Base-by-base conservation (phyloP, 2,797 vertebrate genomes). In the Oophaga sylvatica region DNA sequence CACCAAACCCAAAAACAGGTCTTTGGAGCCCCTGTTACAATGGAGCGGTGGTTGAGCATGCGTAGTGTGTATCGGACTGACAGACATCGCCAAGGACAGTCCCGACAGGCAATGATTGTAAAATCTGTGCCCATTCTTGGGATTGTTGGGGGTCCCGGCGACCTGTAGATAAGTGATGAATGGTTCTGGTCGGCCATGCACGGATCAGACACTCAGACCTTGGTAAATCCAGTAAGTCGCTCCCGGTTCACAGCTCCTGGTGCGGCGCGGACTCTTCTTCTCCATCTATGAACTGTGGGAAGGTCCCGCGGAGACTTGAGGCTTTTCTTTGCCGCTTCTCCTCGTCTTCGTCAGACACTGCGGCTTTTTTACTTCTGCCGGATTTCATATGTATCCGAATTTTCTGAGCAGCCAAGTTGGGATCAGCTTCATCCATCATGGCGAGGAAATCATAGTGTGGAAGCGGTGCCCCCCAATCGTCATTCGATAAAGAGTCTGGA, bases 361-460 rank as follows among this genome's bases (percentile, higher is more conserved):
- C 77, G 7, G 68, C 77, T 68, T 87, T 79, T 35, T 67, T 78
- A 8, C 80, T 70, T 62, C 60, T 80, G 67, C n/a, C 31, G 0
- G 53, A 17, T 59, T 90, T 91, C 31, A 35, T 4, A 0, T 0
- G 83, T 0, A 0, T 83, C 0, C 87, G 87, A 26, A 88, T 87
- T 57, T 89, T 91, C 91, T 93, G 94, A n/a, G 91, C 75, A 3
- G 94, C 90, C 0, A 91, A 93, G 7, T 93, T 92, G 0, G 95
- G 94, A 0, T 91, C 19, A 0, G 96, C 87, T 0, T 87, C 88
- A 83, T 97, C 97, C 96, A 99, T 97, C 94, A 96, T 92, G 83
- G 93, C 94, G 35, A 99, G 95, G 90, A 99, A 98, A 92, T 99
- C 90, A 0, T 96, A 96, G 76, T 97, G 96, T 0, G 96, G 94